These are phyloP conservation scores for Coleophora flavipennella DNA, from an alignment of 2,888 invertebrate genomes.

Conservation along the genomic window DNA sequence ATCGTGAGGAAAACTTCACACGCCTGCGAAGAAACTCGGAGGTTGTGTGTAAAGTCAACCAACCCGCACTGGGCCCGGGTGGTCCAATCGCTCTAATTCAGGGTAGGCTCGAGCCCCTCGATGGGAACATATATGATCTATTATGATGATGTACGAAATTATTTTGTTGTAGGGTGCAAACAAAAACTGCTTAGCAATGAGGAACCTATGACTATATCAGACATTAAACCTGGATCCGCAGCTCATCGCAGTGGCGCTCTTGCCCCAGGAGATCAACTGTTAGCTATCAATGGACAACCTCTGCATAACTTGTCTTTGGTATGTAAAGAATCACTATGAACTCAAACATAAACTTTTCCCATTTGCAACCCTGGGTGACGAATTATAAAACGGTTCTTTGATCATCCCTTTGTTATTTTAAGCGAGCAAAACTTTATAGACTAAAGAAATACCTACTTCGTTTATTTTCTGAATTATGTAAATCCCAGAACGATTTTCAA, in stretches of 20 bases:
- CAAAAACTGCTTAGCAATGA: constrained; percentile 67
- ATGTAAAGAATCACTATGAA: constrained; percentile 13
- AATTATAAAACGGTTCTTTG: neutral
- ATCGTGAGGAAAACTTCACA: too few species aligned
- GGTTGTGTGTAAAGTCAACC: too few species aligned
- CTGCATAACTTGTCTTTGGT: constrained; percentile 80
- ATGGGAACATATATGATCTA: too few species aligned
- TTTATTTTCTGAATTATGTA: neutral
- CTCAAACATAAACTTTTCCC: too few species aligned
- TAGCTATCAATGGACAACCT: constrained; percentile 90
- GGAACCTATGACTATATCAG: constrained; percentile 88
- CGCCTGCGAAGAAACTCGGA: too few species aligned
- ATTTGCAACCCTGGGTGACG: too few species aligned
- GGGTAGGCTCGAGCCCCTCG: too few species aligned
- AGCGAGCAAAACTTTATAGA: neutral
- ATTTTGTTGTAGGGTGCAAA: constrained; percentile 47
- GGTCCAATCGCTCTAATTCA: too few species aligned
- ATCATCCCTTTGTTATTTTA: neutral
- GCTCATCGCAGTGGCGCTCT: constrained; percentile 93
- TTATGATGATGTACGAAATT: neutral
- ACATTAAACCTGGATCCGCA: constrained; percentile 90
- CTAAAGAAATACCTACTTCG: neutral
- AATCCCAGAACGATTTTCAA: neutral
- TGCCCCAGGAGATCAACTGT: constrained; percentile 86
- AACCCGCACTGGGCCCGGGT: too few species aligned